Evolutionary conservation across 64 coral and sea anemone genomes (phyloP).

Genomic region (Acropora tenuis): DNA sequence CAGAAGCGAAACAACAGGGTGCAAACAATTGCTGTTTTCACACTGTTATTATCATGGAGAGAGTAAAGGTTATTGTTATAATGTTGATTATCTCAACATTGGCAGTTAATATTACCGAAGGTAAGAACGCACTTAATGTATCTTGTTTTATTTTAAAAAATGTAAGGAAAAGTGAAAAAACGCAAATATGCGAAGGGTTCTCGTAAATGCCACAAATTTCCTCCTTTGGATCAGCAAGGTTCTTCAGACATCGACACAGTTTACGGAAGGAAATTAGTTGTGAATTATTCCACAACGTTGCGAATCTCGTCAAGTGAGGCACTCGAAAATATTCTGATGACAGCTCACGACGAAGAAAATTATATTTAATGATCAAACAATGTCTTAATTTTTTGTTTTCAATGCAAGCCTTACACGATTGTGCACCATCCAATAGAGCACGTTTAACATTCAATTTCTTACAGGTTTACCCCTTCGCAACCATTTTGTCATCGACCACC

Average conservation of each 20-base stretch:
- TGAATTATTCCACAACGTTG: no score
- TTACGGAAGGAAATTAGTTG: no score
- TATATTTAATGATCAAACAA: no score
- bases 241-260: no score
- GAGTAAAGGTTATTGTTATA: no score
- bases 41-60: slow-evolving; percentile 17
- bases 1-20: neutral
- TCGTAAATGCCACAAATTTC: neutral
- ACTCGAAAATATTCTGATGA: no score
- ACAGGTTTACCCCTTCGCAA: neutral
- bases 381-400: neutral
- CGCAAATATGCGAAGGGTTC: neutral
- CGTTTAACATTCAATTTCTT: neutral
- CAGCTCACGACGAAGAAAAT: no score
- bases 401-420: neutral
- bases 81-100: neutral
- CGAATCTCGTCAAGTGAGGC: no score
- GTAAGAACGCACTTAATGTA: neutral
- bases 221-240: no score
- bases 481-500: neutral
- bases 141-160: neutral
- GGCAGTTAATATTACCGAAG: neutral
- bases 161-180: neutral
- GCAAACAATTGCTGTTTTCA: neutral
- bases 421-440: neutral